These are phyloP conservation scores for Amphimedon queenslandica DNA, from an alignment of 37 sponge, comb jelly and placozoan species.

Conservation along the genomic window DNA sequence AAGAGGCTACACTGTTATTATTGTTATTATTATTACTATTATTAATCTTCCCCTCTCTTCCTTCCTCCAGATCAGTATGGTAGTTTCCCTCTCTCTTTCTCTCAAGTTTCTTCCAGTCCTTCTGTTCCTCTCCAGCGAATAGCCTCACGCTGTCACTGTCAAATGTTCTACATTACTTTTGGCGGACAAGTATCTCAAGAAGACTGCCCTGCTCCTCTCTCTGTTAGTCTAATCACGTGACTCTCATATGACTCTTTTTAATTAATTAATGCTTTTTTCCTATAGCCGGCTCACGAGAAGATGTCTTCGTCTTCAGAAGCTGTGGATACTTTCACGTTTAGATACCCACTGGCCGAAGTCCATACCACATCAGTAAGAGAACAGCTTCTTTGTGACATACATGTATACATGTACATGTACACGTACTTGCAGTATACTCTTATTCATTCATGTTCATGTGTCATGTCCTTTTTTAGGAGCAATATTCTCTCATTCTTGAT, in stretches of 20 bases:
- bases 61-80: too few species aligned
- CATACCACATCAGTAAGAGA: constrained; percentile 82
- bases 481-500: constrained; percentile 79
- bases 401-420: too few species aligned
- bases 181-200: constrained; percentile 37
- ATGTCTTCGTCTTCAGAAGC: constrained; percentile 7
- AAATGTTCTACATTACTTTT: constrained; percentile 69
- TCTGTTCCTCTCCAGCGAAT: constrained; percentile 63
- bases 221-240: too few species aligned
- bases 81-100: too few species aligned
- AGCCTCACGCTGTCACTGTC: constrained; percentile 77
- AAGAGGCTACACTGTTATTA: too few species aligned
- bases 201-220: background rate
- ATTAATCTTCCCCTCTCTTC: too few species aligned
- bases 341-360: constrained; percentile 67
- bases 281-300: background rate
- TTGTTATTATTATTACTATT: too few species aligned
- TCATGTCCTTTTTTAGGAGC: constrained; percentile 67
- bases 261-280: too few species aligned
- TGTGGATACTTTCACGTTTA: constrained; percentile 81
- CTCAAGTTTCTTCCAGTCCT: background rate
- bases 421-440: too few species aligned
- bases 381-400: too few species aligned
- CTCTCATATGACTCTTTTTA: too few species aligned
- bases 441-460: too few species aligned